phyloP scores from a whole-genome alignment of 2,888 invertebrate species.

The Cinara cedri region DNA sequence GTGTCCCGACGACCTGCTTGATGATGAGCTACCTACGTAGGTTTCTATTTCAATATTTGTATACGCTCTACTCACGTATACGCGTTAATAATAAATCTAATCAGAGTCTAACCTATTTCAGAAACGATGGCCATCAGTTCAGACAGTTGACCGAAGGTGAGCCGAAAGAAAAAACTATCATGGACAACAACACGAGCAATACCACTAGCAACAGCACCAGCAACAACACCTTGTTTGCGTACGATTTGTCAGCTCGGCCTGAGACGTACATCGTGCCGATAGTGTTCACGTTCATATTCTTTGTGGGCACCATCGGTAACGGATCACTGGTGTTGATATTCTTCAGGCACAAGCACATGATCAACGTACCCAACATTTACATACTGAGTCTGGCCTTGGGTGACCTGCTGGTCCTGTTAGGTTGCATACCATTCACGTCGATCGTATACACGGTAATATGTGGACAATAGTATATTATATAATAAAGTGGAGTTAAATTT shows the following conservation, averaged over 20 bases:
- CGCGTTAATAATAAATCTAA: no score
- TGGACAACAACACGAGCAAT: neutral
- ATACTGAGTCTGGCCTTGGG: constrained; percentile 82
- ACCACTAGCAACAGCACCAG: no score
- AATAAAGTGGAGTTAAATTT: no score
- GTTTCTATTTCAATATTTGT: no score
- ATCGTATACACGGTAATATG: constrained; percentile 65
- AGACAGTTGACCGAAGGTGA: no score
- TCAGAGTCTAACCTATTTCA: no score
- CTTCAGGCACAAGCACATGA: constrained; percentile 77
- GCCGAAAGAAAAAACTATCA: no score
- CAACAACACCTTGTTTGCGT: constrained; percentile 18
- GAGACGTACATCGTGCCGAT: constrained; percentile 83
- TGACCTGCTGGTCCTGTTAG: constrained; percentile 80
- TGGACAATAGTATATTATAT: no score
- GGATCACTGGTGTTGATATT: constrained; percentile 82
- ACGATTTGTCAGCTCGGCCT: constrained; percentile 64
- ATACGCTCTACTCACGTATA: no score
- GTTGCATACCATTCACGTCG: constrained; percentile 84
- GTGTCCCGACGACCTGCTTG: no score
- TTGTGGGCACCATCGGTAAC: constrained; percentile 83
- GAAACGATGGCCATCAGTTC: no score
- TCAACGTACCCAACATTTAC: constrained; percentile 87
- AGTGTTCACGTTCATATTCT: constrained; percentile 79
- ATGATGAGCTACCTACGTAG: no score